These are phyloP conservation scores for Leptopterna dolabrata DNA, from an alignment of 2,888 invertebrate genomes.

Conservation along the genomic window DNA sequence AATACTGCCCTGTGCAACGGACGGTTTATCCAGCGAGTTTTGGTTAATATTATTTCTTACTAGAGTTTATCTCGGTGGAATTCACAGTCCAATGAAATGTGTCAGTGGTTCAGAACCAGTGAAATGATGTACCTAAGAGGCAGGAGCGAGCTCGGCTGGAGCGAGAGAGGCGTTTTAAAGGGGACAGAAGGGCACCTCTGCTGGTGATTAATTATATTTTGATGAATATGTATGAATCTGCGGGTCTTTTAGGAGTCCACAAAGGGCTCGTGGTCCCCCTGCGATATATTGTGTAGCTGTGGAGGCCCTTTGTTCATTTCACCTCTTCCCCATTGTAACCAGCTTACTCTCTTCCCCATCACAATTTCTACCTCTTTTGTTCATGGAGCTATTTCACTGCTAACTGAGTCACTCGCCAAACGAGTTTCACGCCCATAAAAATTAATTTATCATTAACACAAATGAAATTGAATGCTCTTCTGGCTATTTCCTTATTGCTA, in stretches of 20 bases:
- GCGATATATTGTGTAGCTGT: neutral
- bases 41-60: no score
- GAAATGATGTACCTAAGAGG: neutral
- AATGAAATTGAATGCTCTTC: neutral
- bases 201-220: slow-evolving; percentile 60
- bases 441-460: neutral
- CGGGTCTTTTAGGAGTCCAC: slow-evolving; percentile 16
- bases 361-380: neutral
- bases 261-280: neutral
- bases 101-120: neutral
- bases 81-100: neutral
- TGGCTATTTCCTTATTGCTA: no score
- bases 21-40: no score
- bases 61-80: no score
- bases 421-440: slow-evolving; percentile 9
- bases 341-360: slow-evolving; percentile 13
- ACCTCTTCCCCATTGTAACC: neutral
- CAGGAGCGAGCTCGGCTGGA: neutral
- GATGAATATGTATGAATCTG: slow-evolving; percentile 61
- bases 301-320: neutral
- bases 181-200: slow-evolving; percentile 16
- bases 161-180: neutral
- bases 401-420: neutral
- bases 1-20: no score
- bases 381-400: neutral